Evolutionary conservation across 2,888 invertebrate genomes (phyloP).

Genomic region (Drosophila koepferae): DNA sequence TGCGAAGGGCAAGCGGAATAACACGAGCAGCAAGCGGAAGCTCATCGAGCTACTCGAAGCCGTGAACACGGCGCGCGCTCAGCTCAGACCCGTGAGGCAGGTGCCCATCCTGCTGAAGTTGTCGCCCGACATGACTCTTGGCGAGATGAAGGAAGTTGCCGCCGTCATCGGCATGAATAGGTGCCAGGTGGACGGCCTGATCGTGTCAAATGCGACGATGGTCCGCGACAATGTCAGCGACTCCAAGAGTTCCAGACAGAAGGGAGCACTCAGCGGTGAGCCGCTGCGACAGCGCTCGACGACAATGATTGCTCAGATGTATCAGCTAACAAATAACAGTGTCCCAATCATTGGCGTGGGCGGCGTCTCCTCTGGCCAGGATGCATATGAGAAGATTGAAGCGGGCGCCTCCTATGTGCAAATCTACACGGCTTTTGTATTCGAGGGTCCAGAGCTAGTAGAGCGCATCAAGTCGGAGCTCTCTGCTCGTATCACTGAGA

Average conservation of each 20-base stretch:
- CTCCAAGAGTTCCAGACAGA: slow-evolving; percentile 87
- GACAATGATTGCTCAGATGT: slow-evolving; percentile 94
- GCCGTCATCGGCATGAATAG: slow-evolving; percentile 88
- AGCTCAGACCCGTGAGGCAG: slow-evolving; percentile 84
- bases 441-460: slow-evolving; percentile 94
- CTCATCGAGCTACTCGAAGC: slow-evolving; percentile 89
- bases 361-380: slow-evolving; percentile 94
- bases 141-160: slow-evolving; percentile 93
- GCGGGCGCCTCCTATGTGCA: slow-evolving; percentile 97
- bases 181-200: slow-evolving; percentile 94
- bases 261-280: slow-evolving; percentile 96
- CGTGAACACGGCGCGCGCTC: slow-evolving; percentile 88
- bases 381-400: slow-evolving; percentile 97
- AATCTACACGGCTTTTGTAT: slow-evolving; percentile 95
- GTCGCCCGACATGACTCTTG: slow-evolving; percentile 93
- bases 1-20: slow-evolving; percentile 93
- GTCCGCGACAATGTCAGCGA: slow-evolving; percentile 88
- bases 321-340: slow-evolving; percentile 91
- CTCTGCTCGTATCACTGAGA: slow-evolving; percentile 88
- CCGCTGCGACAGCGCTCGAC: slow-evolving; percentile 95
- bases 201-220: slow-evolving; percentile 97
- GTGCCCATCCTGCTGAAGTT: slow-evolving; percentile 96
- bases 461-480: slow-evolving; percentile 93
- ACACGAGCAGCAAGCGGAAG: slow-evolving; percentile 92
- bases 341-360: slow-evolving; percentile 98